Conservation (phyloP, 2,113 vertebrate genomes). For the Alethe castanea region DNA sequence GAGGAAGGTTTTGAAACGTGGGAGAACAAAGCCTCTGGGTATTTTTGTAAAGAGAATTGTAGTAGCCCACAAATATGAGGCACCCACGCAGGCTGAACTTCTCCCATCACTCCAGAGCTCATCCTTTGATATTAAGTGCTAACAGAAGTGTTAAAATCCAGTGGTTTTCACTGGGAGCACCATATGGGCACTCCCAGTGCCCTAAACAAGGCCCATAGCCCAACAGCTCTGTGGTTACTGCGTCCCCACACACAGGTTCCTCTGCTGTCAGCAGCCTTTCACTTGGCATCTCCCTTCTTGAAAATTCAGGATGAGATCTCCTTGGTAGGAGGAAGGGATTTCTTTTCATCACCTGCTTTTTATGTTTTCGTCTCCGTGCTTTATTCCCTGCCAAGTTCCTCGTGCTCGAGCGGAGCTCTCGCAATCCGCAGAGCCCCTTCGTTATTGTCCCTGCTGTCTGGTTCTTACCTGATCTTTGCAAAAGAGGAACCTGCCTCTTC, state of each 20-base stretch:
- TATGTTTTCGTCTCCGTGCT: not conserved
- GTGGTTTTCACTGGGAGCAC: not conserved
- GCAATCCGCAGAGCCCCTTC: not conserved
- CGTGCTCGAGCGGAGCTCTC: not conserved
- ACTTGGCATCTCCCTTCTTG: not conserved
- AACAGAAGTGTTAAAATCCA: not conserved
- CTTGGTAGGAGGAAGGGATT: not conserved
- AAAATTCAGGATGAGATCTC: not conserved
- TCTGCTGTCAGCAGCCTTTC: not conserved
- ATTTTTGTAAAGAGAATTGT: not conserved
- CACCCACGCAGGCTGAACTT: not conserved
- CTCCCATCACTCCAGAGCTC: not conserved
- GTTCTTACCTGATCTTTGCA: not conserved
- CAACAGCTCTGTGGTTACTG: not conserved
- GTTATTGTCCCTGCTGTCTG: not conserved
- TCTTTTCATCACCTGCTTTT: not conserved
- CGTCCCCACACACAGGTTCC: not conserved
- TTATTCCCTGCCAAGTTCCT: not conserved
- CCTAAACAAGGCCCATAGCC: accelerated
- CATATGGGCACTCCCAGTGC: accelerated
- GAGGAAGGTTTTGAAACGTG: not conserved
- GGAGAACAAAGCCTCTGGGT: not conserved
- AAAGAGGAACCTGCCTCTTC: not conserved
- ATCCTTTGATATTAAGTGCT: not conserved
- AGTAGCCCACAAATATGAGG: not conserved